Evolutionary conservation across 2,888 invertebrate species (phyloP).

Genomic region (Drosophila rellima): DNA sequence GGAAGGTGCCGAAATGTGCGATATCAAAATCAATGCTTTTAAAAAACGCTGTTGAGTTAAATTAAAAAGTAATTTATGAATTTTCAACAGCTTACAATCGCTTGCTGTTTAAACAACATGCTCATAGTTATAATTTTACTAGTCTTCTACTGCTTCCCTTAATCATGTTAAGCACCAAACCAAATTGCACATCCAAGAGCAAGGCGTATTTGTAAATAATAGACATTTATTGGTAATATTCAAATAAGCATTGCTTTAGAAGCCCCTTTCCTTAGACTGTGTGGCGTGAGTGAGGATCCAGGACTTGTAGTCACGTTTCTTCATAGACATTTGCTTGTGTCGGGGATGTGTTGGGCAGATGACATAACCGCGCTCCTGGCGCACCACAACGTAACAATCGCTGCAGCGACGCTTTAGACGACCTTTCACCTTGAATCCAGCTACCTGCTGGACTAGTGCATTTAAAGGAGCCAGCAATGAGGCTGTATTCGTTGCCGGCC

Average conservation of each 20-base stretch:
- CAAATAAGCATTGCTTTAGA: conserved; percentile 16
- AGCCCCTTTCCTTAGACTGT: conserved; percentile 87
- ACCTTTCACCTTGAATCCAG: conserved; percentile 91
- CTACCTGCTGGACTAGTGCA: conserved; percentile 83
- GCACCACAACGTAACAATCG: conserved; percentile 91
- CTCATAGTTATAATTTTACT: not conserved
- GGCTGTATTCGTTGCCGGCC: conserved; percentile 13
- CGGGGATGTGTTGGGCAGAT: conserved; percentile 91
- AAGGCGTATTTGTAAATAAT: not conserved
- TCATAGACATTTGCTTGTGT: conserved; percentile 93
- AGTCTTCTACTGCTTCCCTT: not conserved
- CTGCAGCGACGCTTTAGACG: conserved; percentile 90
- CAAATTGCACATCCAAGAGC: not conserved
- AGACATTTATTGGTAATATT: not conserved
- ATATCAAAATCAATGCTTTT: not conserved
- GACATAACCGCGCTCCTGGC: conserved; percentile 90
- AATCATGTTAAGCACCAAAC: not conserved
- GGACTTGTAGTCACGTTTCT: conserved; percentile 89
- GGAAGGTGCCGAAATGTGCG: not conserved
- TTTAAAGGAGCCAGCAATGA: conserved; percentile 73
- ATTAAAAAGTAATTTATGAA: not conserved
- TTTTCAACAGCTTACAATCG: not conserved
- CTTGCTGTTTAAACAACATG: not conserved
- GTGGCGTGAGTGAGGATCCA: conserved; percentile 92
- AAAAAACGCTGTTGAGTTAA: not conserved